Percentiles rank a stretch among this genome's conserved stretches.
These are phyloP conservation scores for human (Homo sapiens) DNA, from an alignment of 2,113 vertebrate genomes.

Conservation along the genomic window GRCh38 chr7:131398001-131398500, in stretches of 20 bases:
- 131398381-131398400: not conserved
- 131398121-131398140: not conserved
- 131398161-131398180: conserved; percentile 13
- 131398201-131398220: conserved; percentile 25
- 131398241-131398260: not conserved
- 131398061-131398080: conserved; percentile 8
- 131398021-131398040: conserved; percentile 34
- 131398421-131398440: no score
- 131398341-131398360: not conserved
- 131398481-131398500: no score
- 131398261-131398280: conserved; percentile 26
- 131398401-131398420: not conserved
- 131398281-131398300: conserved; percentile 23
- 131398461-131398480: no score
- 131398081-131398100: not conserved
- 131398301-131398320: not conserved
- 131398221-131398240: not conserved
- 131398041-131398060: not conserved
- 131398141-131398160: conserved; percentile 2
- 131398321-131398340: not conserved
- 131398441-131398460: no score
- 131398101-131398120: not conserved
- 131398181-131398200: not conserved
- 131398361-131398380: not conserved
- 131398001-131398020: not conserved